Percentiles rank a stretch among this genome's conserved stretches.
Evolutionary conservation across 2,888 invertebrate species (phyloP).

Genomic region (Listrodromus nycthemerus): DNA sequence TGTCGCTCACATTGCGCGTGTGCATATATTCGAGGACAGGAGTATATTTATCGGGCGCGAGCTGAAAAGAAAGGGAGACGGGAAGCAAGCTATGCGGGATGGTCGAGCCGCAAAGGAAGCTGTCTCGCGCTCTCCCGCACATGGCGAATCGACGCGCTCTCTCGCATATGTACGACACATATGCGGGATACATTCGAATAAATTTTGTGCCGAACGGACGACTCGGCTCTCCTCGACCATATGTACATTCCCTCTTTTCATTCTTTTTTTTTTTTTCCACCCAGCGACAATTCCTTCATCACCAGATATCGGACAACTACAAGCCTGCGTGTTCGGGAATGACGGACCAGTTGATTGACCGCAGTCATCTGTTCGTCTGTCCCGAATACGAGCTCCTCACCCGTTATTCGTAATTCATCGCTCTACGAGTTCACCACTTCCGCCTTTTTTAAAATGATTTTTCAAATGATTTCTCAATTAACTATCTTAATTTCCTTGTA

Average conservation of each 20-base stretch:
- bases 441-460: not conserved
- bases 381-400: not conserved
- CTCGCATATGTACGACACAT: constrained; percentile 44
- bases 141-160: constrained; percentile 38
- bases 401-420: not conserved
- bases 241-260: constrained; percentile 37
- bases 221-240: constrained; percentile 21
- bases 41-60: constrained; percentile 31
- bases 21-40: constrained; percentile 33
- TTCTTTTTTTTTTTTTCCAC: constrained; percentile 4
- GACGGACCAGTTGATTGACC: constrained; percentile 14
- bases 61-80: not conserved
- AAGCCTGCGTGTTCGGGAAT: not conserved
- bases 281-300: not conserved
- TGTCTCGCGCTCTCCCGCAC: constrained; percentile 34
- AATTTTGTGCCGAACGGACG: constrained; percentile 17
- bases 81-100: constrained; percentile 28
- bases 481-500: no score
- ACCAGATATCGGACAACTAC: constrained; percentile 3
- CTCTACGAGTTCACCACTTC: not conserved
- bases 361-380: constrained; percentile 39
- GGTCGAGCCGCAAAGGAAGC: constrained; percentile 13
- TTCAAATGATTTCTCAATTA: no score
- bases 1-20: constrained; percentile 21
- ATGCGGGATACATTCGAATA: constrained; percentile 36